phyloP scores from a whole-genome alignment of 2,113 vertebrate genomes.

The Rallus limicola region DNA sequence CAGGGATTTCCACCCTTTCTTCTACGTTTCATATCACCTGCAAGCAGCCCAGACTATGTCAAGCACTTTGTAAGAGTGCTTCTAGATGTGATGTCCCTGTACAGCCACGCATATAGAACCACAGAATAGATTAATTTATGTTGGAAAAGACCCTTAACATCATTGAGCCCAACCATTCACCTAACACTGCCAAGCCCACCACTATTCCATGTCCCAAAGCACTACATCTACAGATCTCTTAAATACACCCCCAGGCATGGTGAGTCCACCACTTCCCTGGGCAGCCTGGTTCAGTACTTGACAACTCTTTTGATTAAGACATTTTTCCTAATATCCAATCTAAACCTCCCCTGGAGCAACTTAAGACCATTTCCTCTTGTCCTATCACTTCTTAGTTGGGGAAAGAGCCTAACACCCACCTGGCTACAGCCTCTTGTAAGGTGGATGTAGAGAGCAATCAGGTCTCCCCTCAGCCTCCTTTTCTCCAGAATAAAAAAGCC shows the following conservation, averaged over 20 bases:
- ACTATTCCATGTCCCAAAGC: not conserved
- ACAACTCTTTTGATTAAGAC: not conserved
- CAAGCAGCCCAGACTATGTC: not conserved
- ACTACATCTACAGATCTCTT: accelerated
- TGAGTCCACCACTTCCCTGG: not conserved
- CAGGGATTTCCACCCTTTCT: not conserved
- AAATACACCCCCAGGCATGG: not conserved
- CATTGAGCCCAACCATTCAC: not conserved
- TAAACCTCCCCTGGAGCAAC: not conserved
- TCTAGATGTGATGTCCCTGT: not conserved
- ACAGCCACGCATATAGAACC: not conserved
- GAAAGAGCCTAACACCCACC: not conserved
- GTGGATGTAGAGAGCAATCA: not conserved
- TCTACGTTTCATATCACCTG: not conserved
- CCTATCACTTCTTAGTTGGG: not conserved
- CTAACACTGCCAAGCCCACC: not conserved
- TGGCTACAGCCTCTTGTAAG: no score
- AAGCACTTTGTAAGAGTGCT: not conserved
- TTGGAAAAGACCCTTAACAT: not conserved
- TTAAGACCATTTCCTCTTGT: accelerated
- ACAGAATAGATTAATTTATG: not conserved
- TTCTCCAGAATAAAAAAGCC: not conserved
- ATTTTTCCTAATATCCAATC: not conserved
- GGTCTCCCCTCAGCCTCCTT: not conserved
- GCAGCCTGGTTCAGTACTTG: not conserved